These are phyloP conservation scores for Lycopodina hypogea DNA, from an alignment of 37 sponge, comb jelly and placozoan species.

Conservation along the genomic window DNA sequence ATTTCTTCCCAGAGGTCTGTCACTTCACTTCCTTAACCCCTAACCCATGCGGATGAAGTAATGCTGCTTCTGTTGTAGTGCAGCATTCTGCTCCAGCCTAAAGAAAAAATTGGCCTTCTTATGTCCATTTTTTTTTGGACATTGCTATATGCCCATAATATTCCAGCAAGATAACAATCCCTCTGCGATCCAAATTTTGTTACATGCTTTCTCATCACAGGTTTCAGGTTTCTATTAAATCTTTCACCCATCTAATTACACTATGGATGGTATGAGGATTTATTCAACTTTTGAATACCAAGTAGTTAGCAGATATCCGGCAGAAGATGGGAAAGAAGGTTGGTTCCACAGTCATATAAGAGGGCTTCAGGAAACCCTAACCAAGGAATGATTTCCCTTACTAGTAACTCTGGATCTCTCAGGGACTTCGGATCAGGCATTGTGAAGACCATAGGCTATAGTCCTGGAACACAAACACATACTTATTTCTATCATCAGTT, in stretches of 20 bases:
- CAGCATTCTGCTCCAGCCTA: constrained; percentile 30
- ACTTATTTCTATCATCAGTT: too few species aligned
- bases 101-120: constrained; percentile 27
- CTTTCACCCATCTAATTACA: constrained; percentile 30
- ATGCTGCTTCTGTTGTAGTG: constrained; percentile 11
- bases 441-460: too few species aligned
- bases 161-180: constrained; percentile 24
- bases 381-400: neutral
- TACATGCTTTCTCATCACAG: constrained; percentile 14
- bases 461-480: too few species aligned
- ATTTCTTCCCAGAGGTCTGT: constrained; percentile 42
- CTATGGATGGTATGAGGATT: neutral
- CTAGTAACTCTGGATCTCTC: neutral
- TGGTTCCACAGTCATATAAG: constrained; percentile 22
- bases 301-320: constrained; percentile 21
- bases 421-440: too few species aligned
- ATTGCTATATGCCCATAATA: constrained; percentile 43
- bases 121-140: constrained; percentile 39
- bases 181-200: constrained; percentile 32
- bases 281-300: constrained; percentile 11
- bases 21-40: neutral
- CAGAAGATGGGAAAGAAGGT: constrained; percentile 32
- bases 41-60: constrained; percentile 3
- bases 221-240: constrained; percentile 23
- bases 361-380: constrained; percentile 36